phyloP scores from a whole-genome alignment of 23 tunicate species.

The Botrylloides violaceus region DNA sequence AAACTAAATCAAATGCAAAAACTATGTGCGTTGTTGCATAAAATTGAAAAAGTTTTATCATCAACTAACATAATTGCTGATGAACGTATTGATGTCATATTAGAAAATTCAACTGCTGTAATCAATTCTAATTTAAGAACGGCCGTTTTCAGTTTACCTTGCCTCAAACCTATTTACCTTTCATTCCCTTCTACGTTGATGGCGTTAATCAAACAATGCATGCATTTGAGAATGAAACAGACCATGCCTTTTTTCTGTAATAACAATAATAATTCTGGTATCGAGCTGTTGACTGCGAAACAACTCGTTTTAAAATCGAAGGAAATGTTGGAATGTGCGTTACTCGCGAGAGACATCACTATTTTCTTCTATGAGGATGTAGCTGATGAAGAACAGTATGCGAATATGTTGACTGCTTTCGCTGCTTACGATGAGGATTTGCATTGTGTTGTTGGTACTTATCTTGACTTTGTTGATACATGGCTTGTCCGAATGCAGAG shows the following conservation, averaged over 20 bases:
- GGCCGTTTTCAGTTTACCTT: slow-evolving; percentile 30
- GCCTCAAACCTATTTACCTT: slow-evolving; percentile 31
- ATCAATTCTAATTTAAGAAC: background rate
- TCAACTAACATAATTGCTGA: background rate
- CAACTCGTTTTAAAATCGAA: slow-evolving; percentile 80
- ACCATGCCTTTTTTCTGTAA: slow-evolving; percentile 38
- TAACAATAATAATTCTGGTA: slow-evolving; percentile 40
- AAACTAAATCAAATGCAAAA: background rate
- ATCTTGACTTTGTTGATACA: slow-evolving; percentile 61
- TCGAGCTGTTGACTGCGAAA: slow-evolving; percentile 62
- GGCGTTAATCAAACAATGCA: slow-evolving; percentile 49
- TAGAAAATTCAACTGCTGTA: slow-evolving; percentile 10
- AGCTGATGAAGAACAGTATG: background rate
- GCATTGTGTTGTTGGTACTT: slow-evolving; percentile 39
- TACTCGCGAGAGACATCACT: slow-evolving; percentile 4
- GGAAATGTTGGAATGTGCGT: slow-evolving; percentile 45
- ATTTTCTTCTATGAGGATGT: slow-evolving; percentile 12
- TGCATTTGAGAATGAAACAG: slow-evolving; percentile 50
- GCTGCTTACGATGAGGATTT: slow-evolving; percentile 33
- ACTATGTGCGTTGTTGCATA: background rate
- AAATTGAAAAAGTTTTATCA: slow-evolving; percentile 9
- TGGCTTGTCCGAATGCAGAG: slow-evolving; percentile 52
- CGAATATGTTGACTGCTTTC: background rate
- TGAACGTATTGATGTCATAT: background rate
- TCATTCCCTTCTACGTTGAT: slow-evolving; percentile 33